Base-by-base conservation (phyloP, 2,888 invertebrate species). In the Himalopsyche kuldschensis region DNA sequence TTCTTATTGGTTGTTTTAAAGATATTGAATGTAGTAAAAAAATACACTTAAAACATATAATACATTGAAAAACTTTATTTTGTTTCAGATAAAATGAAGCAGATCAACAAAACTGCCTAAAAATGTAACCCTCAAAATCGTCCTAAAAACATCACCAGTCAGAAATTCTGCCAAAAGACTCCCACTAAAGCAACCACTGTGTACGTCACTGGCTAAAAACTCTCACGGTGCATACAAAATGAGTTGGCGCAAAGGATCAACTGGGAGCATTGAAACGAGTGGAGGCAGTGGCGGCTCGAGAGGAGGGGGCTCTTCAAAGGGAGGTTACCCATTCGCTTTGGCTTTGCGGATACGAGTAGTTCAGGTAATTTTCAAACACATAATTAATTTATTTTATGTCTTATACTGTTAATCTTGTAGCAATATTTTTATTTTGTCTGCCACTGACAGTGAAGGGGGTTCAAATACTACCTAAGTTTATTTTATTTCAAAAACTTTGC, bases 271-370 rank as follows among this genome's bases (percentile, higher is more conserved):
- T 41, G 86, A 86, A 80, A 85, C 86, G 27, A 86, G 86, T 47
- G 86, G 85, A 11, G 86, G 86, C 63, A 86, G 86, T 76, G 82
- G 78, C 24, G 82, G 84, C 17, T 86, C 86, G 30, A 77, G 85
- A 35, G 81, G 79, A 6, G 86, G 82, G 5, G 84, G 75, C 11
- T 41, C 75, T n/a, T 46, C 78, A 15, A 85, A 83, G 31, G 81
- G 78, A 4, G 83, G 17, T 6, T 92, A 92, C 87, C 92, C 92
- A 17, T 92, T 91, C 86, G 92, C 92, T 5, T 88, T 91, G 35
- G 92, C 90, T 0, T 87, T 92, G 1, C 88, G 92, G 84, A 90
- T 92, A 63, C 41, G 86, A 47, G 86, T 86, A n/a, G 86, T 86
- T 11, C 85, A 86, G 83, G 86, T 86, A 69, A 80, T 30, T 63